Evolutionary conservation across 2,888 invertebrate genomes (phyloP).

Genomic region (Scaptomyza parva): DNA sequence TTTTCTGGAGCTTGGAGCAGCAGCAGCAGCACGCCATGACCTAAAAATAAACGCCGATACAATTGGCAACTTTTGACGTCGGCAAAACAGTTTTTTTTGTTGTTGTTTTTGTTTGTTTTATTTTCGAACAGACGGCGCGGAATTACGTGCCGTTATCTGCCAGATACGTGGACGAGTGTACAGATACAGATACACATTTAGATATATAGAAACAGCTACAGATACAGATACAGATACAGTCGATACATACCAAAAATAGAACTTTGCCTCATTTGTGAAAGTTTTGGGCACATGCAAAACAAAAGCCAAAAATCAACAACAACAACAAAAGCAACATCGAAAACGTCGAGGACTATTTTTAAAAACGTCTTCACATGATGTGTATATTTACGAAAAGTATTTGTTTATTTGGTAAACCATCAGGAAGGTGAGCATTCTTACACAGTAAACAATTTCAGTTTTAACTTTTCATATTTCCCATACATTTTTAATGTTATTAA

Average conservation of each 20-base stretch:
- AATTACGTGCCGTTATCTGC: conserved; percentile 69
- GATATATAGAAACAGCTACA: conserved; percentile 17
- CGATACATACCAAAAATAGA: conserved; percentile 68
- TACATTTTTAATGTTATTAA: no score
- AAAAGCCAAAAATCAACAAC: conserved; percentile 26
- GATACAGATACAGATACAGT: conserved; percentile 15
- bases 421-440: conserved; percentile 6
- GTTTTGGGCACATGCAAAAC: conserved; percentile 65
- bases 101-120: conserved; percentile 9
- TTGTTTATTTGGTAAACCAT: conserved; percentile 42
- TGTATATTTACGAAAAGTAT: conserved; percentile 25
- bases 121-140: conserved; percentile 67
- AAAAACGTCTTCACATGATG: conserved; percentile 63
- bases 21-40: conserved; percentile 68
- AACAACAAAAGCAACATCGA: conserved; percentile 6
- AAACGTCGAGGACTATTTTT: conserved; percentile 63
- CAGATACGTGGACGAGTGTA: conserved; percentile 48
- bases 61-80: conserved; percentile 63
- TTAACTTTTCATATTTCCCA: not conserved
- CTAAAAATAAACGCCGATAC: conserved; percentile 67
- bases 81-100: conserved; percentile 54
- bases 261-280: conserved; percentile 77
- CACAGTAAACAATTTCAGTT: conserved; percentile 3
- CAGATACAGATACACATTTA: conserved; percentile 20
- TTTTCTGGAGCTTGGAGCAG: conserved; percentile 21